Base-by-base conservation (phyloP, 2,797 vertebrate genomes). In the Rhynchonycteris naso region DNA sequence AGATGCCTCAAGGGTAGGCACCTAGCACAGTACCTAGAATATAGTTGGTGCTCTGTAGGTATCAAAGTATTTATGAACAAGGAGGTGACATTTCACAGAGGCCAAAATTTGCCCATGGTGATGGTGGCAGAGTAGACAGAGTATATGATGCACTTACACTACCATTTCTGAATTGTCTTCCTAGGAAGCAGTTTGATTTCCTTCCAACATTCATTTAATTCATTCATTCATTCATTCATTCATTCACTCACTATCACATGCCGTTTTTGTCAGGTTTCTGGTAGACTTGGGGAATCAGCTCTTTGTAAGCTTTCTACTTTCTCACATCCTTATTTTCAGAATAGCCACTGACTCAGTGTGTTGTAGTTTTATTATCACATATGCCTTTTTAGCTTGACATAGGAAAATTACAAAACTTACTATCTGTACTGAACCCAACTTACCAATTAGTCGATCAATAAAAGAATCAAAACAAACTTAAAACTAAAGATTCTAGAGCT, bases 391-490 rank as follows among this genome's bases (percentile, higher is more conserved):
- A 33, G 14, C 88, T 94, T 81, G 18, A 81, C 87, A 66, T 9
- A 71, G 59, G 19, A 95, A 72, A 94, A 71, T 30, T 74, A 89
- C 26, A 93, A 65, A 91, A 88, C 33, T 88, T 83, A 54, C 11
- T 76, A 19, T 84, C 19, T 90, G 19, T 52, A 75, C n/a, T 10
- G 24, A 94, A 72, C 16, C 35, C 15, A 91, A 86, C 7, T 79
- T 59, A 90, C 58, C 47, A 90, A 33, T 92, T 5, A 80, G 14
- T 84, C 43, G 56, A 65, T 72, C 83, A 94, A 47, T 5, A 71
- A 19, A 74, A 90, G 47, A 84, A 61, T 68, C 71, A 79, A 88
- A 83, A 43, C 22, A 84, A 50, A 75, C 14, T 94, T 28, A 33
- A 80, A 87, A 80, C 26, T 84, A 5, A 92, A 69, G n/a, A 69